Evolutionary conservation across 1,140 invertebrate species (phyloP), one percentile per base, ranked within the genome.

Genomic region (Zaprionus gabonicus): DNA sequence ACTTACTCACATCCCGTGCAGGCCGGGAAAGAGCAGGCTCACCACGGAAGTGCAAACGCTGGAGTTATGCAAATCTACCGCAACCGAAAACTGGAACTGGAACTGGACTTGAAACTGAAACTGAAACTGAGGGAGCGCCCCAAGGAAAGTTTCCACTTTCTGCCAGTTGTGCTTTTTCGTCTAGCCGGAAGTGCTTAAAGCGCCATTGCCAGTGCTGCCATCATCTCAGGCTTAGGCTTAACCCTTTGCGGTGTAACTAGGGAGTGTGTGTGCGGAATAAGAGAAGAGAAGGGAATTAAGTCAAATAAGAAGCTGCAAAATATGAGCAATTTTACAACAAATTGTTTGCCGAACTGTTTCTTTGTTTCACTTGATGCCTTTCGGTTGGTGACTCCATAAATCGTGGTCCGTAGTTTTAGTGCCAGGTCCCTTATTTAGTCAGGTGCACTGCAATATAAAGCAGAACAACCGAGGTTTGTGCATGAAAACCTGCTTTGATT

Each of bases 141-240:
- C 41, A 78, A 67, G 80, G 70, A 51, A 88, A 81, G 55, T 78
- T 87, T 83, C 68, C 78, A 88, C 58, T 84, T 77, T 72, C 44
- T 76, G 27, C 53, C 34, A 57, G 23, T 65, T 78, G 78, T 64
- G 70, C 27, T 73, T 67, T 69, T 75, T 76, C 58, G 49, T 57
- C 64, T 67, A 59, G 46, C 69, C 75, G 82, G 81, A 81, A 81
- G 71, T 62, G 71, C 80, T 77, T 79, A 87, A 82, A 82, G 71
- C 36, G 41, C 41, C 41, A 46, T 17, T 17, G 41, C 41, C 46
- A 25, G 55, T 41, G 58, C n/a, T 85, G 67, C 65, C 69, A 63
- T 56, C 69, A 63, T 56, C 60, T 51, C 53, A 41, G 34, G 64
- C 82, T 75, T 67, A 59, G 49, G 64, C 36, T 66, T 68, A 69